These are phyloP conservation scores for Branchellion lobata DNA, from an alignment of 2,888 invertebrate species.

Conservation along the genomic window DNA sequence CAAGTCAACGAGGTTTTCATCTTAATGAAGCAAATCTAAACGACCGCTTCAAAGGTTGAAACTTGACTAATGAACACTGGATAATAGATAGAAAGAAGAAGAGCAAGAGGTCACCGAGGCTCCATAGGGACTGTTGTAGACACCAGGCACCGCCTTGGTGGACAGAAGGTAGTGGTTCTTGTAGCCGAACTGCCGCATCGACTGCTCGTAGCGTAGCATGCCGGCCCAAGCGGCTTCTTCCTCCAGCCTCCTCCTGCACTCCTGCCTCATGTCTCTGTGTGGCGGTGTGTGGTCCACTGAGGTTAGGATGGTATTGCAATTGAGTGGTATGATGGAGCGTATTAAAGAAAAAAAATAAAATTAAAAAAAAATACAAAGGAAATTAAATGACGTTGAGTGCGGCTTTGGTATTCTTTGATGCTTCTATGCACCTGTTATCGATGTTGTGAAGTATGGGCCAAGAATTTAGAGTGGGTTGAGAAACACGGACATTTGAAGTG, in stretches of 20 bases:
- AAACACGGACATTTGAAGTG: too few species aligned
- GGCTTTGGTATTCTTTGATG: too few species aligned
- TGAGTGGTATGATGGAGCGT: not conserved
- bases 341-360: not conserved
- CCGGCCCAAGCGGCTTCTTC: slow-evolving; percentile 54
- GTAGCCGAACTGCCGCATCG: slow-evolving; percentile 55
- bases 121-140: slow-evolving; percentile 61
- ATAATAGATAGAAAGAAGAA: too few species aligned
- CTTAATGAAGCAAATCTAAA: too few species aligned
- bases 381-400: too few species aligned
- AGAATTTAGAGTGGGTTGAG: too few species aligned
- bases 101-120: too few species aligned
- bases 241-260: slow-evolving; percentile 53
- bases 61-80: too few species aligned
- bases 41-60: too few species aligned
- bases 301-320: not conserved
- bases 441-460: too few species aligned
- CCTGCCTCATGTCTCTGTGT: slow-evolving; percentile 59
- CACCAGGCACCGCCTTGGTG: slow-evolving; percentile 60
- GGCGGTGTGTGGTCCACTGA: slow-evolving; percentile 54
- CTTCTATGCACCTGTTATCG: too few species aligned
- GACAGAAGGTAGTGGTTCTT: slow-evolving; percentile 60
- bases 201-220: not conserved
- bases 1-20: too few species aligned
- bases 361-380: not conserved